These are phyloP conservation scores for Albula goreensis DNA, from an alignment of 2,113 vertebrate genomes.

Conservation along the genomic window DNA sequence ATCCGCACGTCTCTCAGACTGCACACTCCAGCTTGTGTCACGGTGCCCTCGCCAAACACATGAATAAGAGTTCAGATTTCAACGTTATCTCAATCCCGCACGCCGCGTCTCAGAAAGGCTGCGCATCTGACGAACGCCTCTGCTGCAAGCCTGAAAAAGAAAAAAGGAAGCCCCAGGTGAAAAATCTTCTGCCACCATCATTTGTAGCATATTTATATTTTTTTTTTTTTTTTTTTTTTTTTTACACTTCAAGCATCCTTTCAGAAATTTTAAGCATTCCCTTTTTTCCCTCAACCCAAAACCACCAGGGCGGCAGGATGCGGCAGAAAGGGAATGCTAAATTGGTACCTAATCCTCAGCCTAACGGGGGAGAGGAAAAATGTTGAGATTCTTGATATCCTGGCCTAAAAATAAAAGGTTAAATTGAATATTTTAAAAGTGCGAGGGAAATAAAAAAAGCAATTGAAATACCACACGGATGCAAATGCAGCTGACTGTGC, in stretches of 20 bases:
- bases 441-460: not conserved
- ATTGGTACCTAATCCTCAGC: not conserved
- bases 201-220: not conserved
- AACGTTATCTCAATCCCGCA: not conserved
- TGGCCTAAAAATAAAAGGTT: not conserved
- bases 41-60: not conserved
- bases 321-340: not conserved
- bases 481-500: not conserved
- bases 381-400: not conserved
- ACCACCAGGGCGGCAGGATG: not conserved
- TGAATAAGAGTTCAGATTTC: not conserved
- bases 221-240: not conserved
- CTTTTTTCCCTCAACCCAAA: not conserved
- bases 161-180: not conserved
- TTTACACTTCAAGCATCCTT: not conserved
- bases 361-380: not conserved
- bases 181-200: not conserved
- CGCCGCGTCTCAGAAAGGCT: not conserved
- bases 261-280: not conserved
- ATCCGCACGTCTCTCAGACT: not conserved
- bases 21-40: not conserved
- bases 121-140: not conserved
- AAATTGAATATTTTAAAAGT: not conserved
- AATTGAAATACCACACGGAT: slow-evolving; percentile 3
- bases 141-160: not conserved